Evolutionary conservation across 2,888 invertebrate genomes (phyloP), one percentile per base, ranked within the genome.

Genomic region (Taenaris catops): DNA sequence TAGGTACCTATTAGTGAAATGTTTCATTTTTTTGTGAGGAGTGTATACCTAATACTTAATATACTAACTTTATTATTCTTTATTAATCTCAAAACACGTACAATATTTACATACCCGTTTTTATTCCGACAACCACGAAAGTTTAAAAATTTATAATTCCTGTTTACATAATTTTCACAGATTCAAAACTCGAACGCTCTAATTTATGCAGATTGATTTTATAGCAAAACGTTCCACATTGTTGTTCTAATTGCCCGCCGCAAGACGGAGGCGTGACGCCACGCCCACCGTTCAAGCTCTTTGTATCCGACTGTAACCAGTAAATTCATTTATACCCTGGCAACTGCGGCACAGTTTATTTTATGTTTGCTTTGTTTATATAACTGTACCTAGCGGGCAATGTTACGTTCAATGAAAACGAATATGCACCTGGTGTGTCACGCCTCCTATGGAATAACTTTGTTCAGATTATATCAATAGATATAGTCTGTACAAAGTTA

Each of bases 201-300:
- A 60, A 62, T 56, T 57, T 67, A 68, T 72, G 66, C 57, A 74
- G 63, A 78, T 76, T 70, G 60, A 60, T 71, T 72, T 64, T 66
- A 67, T 65, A 37, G 37, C 52, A 57, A 72, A 70, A 68, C 73
- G 67, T 57, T 45, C 55, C 55, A 10, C 58, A 71, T 71, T 79
- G 74, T 70, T 54, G 57, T 53, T 55, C 45, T 78, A 80, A 76
- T 76, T 75, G 76, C 56, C 53, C 55, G 45, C 48, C 47, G 43
- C 58, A 67, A 75, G 72, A 65, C 56, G 72, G 58, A 67, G 83
- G 81, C 81, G 81, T 56, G 57, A 40, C 69, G 71, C 54, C 49
- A 67, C 83, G 81, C 83, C 84, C 71, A 66, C 63, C 58, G 60
- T 58, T 64, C 58, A 55, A 52, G 49, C 61, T 59, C 66, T 66